These are phyloP conservation scores for Halyomorpha halys DNA, from an alignment of 1,140 invertebrate genomes.

Conservation along the genomic window DNA sequence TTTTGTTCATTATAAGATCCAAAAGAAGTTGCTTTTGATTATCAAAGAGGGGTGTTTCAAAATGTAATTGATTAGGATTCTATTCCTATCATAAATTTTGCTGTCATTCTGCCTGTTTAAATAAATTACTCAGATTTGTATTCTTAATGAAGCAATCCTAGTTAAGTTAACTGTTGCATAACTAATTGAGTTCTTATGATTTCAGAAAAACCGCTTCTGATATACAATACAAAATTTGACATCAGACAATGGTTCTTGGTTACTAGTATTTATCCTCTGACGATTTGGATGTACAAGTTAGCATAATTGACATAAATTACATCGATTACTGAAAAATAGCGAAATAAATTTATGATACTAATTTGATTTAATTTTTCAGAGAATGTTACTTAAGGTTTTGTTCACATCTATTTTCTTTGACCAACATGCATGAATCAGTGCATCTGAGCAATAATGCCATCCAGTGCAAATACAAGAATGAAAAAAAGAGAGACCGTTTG, in stretches of 20 bases:
- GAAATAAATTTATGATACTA: neutral
- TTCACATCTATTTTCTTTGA: constrained; percentile 77
- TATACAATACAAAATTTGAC: constrained; percentile 88
- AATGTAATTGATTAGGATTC: no score
- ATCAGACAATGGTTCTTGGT: constrained; percentile 89
- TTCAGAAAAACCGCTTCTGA: constrained; percentile 69
- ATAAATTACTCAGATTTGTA: no score
- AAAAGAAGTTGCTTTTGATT: no score
- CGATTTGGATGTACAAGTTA: constrained; percentile 87
- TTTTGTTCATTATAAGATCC: no score
- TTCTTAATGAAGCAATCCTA: no score
- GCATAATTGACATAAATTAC: constrained; percentile 23
- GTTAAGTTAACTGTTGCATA: no score
- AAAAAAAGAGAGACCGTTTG: constrained; percentile 53
- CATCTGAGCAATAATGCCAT: constrained; percentile 91
- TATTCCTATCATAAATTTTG: no score
- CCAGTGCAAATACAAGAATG: constrained; percentile 80
- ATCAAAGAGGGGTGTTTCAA: no score
- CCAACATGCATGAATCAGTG: constrained; percentile 85
- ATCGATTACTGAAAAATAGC: neutral
- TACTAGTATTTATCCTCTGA: constrained; percentile 77
- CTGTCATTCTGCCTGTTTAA: no score
- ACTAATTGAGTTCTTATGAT: constrained; percentile 8
- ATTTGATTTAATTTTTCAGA: constrained; percentile 37
- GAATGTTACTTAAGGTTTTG: constrained; percentile 88